Evolutionary conservation across 2,113 vertebrate species (phyloP).

Genomic region (Danionella cerebrum): DNA sequence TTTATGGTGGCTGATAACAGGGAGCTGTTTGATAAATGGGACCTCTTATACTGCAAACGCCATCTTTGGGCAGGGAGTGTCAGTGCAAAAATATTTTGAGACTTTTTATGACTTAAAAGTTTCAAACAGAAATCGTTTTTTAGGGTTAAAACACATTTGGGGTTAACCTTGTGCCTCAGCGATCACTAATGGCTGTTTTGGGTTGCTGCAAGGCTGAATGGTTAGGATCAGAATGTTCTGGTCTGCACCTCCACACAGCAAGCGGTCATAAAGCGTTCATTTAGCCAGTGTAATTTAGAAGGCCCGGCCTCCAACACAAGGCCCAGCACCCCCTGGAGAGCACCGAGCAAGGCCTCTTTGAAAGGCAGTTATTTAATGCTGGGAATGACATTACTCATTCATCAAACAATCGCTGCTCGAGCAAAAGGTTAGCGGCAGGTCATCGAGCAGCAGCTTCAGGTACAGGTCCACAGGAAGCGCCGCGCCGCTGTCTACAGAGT

Average conservation of each 20-base stretch:
- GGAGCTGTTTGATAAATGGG: no score
- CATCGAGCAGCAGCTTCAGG: slow-evolving; percentile 20
- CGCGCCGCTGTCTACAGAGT: background rate
- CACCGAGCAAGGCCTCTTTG: slow-evolving; percentile 27
- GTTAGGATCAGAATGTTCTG: background rate
- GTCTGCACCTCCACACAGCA: background rate
- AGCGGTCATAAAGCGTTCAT: slow-evolving; percentile 26
- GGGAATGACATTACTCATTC: slow-evolving; percentile 37
- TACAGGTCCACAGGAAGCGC: slow-evolving; percentile 22
- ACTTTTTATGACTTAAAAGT: no score
- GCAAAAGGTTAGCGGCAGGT: slow-evolving; percentile 31
- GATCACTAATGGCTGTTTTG: no score
- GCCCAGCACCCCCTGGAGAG: slow-evolving; percentile 30
- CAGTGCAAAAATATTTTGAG: no score
- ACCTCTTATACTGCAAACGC: no score
- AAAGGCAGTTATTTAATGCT: slow-evolving; percentile 39
- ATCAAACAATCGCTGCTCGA: slow-evolving; percentile 26
- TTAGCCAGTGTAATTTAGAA: slow-evolving; percentile 33
- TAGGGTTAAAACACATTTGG: no score
- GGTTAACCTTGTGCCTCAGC: no score
- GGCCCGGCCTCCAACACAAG: slow-evolving; percentile 2
- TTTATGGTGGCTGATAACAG: no score
- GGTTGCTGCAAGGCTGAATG: background rate
- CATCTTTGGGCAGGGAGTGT: no score
- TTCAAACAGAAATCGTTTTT: no score